Base-by-base conservation (phyloP, 2,888 invertebrate genomes). In the Diplolepis rosae region DNA sequence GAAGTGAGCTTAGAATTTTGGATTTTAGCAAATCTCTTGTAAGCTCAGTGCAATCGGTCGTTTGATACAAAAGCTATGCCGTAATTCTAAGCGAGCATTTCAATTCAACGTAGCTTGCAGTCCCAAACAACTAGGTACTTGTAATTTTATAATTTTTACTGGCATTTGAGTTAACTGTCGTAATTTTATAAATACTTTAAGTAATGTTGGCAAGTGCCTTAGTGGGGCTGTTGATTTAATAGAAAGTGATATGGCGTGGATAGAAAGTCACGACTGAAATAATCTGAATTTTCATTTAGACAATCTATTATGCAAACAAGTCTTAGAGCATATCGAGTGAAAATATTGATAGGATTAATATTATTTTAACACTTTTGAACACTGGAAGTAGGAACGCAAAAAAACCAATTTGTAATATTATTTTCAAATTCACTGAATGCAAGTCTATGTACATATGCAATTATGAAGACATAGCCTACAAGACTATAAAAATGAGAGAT, bases 401-500 rank as follows among this genome's bases (percentile, higher is more conserved):
- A 5, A n/a, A 35, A 32, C 18, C 18, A 5, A 7, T 56, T 15
- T 15, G 32, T 56, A 24, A 35, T n/a, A n/a, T n/a, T n/a, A n/a
- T n/a, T 2, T 50, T 50, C 27, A 50, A 50, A 50, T 22, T 56
- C 22, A 32, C 32, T 35, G n/a, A 35, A 61, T n/a, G 39, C 11
- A 39, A 61, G 61, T 61, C 50, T 61, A 39, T 61, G 61, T 61
- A 61, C 61, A 61, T 61, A 61, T 32, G 61, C 61, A 61, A 61
- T 61, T 61, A 39, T 39, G 61, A 61, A 32, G 61, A 61, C 61
- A 61, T 61, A 61, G 61, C 61, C 61, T 61, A 61, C 61, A 61
- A 61, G 61, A 61, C 61, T 61, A 61, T 39, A 61, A 39, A 22
- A 35, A 22, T 61, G 13, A 39, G 39, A 61, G 61, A 39, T 15